phyloP scores from a whole-genome alignment of 2,797 vertebrate species.

The Pangasius mekongensis region DNA sequence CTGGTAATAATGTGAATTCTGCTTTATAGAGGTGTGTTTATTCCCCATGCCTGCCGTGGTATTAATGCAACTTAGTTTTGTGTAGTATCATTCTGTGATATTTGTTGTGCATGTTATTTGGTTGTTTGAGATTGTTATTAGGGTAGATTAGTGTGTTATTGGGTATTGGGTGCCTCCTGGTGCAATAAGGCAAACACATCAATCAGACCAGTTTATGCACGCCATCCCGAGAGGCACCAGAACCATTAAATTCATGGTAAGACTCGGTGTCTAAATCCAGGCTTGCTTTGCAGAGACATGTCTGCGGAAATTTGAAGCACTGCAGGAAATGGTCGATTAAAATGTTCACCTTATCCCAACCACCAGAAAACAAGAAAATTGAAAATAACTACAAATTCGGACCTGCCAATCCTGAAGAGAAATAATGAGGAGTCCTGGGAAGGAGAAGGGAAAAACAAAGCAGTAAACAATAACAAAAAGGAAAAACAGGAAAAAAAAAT shows the following conservation, averaged over 20 bases:
- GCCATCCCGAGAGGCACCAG: background rate
- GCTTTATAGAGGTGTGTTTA: background rate
- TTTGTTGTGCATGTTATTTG: background rate
- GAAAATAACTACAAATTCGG: constrained; percentile 16
- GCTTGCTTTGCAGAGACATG: background rate
- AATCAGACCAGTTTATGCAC: constrained; percentile 7
- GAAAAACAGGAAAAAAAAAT: background rate
- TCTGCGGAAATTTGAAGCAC: background rate
- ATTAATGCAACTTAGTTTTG: background rate
- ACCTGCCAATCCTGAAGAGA: background rate
- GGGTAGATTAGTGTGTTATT: constrained; percentile 7
- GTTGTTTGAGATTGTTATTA: constrained; percentile 13
- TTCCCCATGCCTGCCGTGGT: background rate
- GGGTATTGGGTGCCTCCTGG: background rate
- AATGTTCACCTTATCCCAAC: constrained; percentile 14
- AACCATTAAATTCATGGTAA: background rate
- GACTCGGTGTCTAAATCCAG: background rate
- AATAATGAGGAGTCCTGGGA: constrained; percentile 4
- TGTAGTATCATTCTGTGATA: background rate
- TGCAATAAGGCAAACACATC: constrained; percentile 3
- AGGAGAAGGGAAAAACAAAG: background rate
- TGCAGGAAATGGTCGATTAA: background rate
- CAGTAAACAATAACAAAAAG: background rate
- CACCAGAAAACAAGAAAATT: background rate
- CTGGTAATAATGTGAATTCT: background rate